phyloP scores from a whole-genome alignment of 2,113 vertebrate genomes.

The Xenopus laevis region DNA sequence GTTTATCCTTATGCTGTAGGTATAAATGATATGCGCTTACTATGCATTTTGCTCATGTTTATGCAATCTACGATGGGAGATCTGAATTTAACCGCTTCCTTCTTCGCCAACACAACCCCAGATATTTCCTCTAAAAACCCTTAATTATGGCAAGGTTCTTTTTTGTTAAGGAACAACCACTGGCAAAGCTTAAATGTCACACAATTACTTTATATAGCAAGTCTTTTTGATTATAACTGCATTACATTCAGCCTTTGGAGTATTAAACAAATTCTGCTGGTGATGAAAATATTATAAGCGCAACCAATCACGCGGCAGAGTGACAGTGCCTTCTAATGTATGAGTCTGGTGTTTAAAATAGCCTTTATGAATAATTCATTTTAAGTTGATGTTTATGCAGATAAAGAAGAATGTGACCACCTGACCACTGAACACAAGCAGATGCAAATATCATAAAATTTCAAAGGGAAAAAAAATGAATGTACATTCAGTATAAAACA shows the following conservation, averaged over 20 bases:
- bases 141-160: not conserved
- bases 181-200: constrained; percentile 4
- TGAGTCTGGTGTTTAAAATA: constrained; percentile 66
- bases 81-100: constrained; percentile 52
- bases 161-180: not conserved
- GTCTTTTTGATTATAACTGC: constrained; percentile 8
- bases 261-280: constrained; percentile 60
- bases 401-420: constrained; percentile 64
- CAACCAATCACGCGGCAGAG: constrained; percentile 62
- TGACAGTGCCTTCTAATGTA: constrained; percentile 49
- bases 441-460: constrained; percentile 13
- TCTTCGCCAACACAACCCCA: constrained; percentile 46
- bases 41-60: constrained; percentile 60
- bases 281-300: constrained; percentile 59
- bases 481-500: constrained; percentile 50
- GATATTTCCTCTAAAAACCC: not conserved
- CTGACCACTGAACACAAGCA: constrained; percentile 56
- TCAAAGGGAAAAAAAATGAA: constrained; percentile 44
- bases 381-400: constrained; percentile 80
- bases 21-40: constrained; percentile 50
- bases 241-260: constrained; percentile 48
- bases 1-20: constrained; percentile 16
- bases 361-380: constrained; percentile 87
- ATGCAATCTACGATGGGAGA: constrained; percentile 48
- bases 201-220: constrained; percentile 50